These are phyloP conservation scores for Siderastrea radians DNA, from an alignment of 92 coral and sea anemone genomes.

Conservation along the genomic window DNA sequence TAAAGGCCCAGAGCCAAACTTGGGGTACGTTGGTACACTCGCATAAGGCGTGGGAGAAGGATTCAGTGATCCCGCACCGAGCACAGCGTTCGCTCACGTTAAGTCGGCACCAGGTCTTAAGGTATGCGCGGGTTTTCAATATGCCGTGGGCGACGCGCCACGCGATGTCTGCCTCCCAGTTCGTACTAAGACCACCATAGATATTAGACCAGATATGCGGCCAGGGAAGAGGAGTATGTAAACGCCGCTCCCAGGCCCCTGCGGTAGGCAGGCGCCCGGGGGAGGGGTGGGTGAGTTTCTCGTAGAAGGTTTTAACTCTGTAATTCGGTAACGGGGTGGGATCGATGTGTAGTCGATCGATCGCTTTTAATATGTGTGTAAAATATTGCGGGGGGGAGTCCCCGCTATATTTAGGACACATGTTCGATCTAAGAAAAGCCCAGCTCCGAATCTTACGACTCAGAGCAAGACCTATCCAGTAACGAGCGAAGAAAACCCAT, in stretches of 20 bases:
- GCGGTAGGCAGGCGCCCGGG: not conserved
- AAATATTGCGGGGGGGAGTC: not conserved
- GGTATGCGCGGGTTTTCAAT: too few species aligned
- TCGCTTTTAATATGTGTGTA: not conserved
- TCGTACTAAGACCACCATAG: not conserved
- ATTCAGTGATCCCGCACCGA: too few species aligned
- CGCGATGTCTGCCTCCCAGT: too few species aligned
- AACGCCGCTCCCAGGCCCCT: not conserved
- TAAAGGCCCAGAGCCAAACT: not conserved
- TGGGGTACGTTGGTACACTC: too few species aligned
- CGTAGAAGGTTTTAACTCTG: not conserved
- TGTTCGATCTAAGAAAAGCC: slow-evolving; percentile 6
- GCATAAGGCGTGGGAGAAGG: too few species aligned
- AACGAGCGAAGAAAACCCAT: slow-evolving; percentile 49
- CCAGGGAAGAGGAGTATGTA: not conserved
- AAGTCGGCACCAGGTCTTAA: too few species aligned
- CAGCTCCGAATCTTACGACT: not conserved
- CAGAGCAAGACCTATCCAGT: slow-evolving; percentile 35
- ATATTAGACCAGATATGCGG: not conserved
- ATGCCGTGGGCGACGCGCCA: too few species aligned
- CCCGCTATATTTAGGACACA: not conserved
- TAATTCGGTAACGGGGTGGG: not conserved
- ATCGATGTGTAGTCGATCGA: not conserved
- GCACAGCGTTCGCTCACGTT: too few species aligned
- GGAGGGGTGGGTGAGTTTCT: not conserved